Evolutionary conservation across 2,113 vertebrate species (phyloP), one percentile per base, ranked within the genome.

Genomic region (Alligator mississippiensis): DNA sequence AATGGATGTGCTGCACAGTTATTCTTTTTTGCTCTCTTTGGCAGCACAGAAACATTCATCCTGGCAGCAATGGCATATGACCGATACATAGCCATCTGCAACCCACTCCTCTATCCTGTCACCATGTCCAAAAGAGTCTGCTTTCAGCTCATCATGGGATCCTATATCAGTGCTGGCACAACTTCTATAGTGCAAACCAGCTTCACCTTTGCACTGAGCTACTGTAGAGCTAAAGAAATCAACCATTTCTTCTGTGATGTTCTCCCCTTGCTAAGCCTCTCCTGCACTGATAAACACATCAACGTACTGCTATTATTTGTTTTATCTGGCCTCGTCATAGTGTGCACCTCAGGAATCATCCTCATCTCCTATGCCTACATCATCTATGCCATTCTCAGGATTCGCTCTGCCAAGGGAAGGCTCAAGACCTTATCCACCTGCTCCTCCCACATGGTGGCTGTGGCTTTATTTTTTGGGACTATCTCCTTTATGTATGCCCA

Each of bases 11-110:
- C 78, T 34, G 25, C 77, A 19, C 94, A 97, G 77, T 93, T 96
- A 87, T 94, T 94, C 54, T 88, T 96, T 30, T 94, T 96, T 88
- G 91, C 92, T 82, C 2, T 84, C 10, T 95, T 92, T 87, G 95
- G 78, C 27, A 77, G 5, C 2, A 93, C 93, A 17, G 84, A 94
- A 47, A 95, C 90, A 24, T 96, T 94, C 79, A 38, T 96, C 76
- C 62, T 93, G 38, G 58, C 79, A 0, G 89, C 85, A 54, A 96
- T 94, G 95, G 94, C 94, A 84, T 96, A 93, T 81, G 96, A 97
- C 64, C 88, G 68, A n/a, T 90, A 59, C 38, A 28, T 79, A 2
- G 93, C 84, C 8, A 70, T 95, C 27, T 80, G 87, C 47, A 89
- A 54, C 47, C 88, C 94, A 1, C 82, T 95, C 58, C 87, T 94